A percentile compares a stretch with the other conserved stretches of the same genome.
These are phyloP conservation scores for Rhodinocichla rosea DNA, from an alignment of 2,113 vertebrate species.

Conservation along the genomic window DNA sequence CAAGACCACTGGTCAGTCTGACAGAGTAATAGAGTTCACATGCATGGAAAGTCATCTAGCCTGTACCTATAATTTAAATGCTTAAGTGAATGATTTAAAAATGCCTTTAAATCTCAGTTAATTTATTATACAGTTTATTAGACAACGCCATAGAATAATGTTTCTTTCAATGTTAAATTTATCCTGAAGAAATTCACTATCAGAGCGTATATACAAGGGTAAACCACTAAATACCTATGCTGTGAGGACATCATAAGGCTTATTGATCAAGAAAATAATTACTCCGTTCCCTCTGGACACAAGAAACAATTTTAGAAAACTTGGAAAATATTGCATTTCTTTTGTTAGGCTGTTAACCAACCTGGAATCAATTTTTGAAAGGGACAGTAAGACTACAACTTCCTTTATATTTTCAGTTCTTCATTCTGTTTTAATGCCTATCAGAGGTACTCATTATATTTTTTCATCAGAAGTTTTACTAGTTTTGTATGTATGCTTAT, in stretches of 20 bases:
- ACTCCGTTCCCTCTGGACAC: not conserved
- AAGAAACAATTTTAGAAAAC: not conserved
- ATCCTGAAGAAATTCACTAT: not conserved
- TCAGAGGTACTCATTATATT: not conserved
- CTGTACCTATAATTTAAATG: constrained; percentile 67
- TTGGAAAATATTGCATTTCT: not conserved
- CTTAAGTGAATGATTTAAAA: constrained; percentile 56
- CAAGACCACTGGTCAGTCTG: constrained; percentile 84
- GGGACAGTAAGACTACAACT: not conserved
- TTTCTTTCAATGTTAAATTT: constrained; percentile 37
- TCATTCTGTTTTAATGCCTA: not conserved
- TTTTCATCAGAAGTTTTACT: constrained; percentile 14
- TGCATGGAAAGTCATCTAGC: constrained; percentile 76
- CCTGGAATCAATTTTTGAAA: constrained; percentile 17
- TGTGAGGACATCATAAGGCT: not conserved
- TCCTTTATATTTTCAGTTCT: not conserved
- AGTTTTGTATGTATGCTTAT: not conserved
- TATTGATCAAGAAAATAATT: constrained; percentile 12
- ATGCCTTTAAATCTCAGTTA: constrained; percentile 60
- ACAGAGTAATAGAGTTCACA: constrained; percentile 84
- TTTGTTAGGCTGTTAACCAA: not conserved
- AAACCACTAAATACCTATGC: not conserved
- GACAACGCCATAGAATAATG: constrained; percentile 28
- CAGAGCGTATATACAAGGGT: not conserved
- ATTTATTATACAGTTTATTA: constrained; percentile 67